phyloP scores from a whole-genome alignment of 2,797 vertebrate species.

The Epinephelus malabaricus region DNA sequence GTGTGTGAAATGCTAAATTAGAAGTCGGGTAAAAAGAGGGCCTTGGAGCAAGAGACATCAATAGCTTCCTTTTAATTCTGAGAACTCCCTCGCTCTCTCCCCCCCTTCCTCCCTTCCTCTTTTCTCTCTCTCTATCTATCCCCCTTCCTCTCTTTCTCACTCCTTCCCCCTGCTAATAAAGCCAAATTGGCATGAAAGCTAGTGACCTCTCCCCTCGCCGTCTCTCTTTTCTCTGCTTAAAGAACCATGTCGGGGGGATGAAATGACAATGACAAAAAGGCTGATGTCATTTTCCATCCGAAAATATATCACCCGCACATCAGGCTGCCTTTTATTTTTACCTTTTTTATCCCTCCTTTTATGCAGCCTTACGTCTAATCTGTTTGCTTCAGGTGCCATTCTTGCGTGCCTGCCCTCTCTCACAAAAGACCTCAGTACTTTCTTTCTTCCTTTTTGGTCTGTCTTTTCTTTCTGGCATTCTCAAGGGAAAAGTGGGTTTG shows the following conservation, averaged over 20 bases:
- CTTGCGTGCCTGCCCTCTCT: constrained; percentile 43
- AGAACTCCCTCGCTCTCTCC: constrained; percentile 60
- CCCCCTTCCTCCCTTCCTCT: background rate
- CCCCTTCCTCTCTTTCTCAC: constrained; percentile 29
- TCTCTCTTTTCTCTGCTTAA: constrained; percentile 56
- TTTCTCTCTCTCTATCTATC: constrained; percentile 35
- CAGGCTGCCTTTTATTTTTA: constrained; percentile 54
- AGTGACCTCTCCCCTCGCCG: constrained; percentile 69
- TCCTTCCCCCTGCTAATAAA: constrained; percentile 71
- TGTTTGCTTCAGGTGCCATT: constrained; percentile 77
- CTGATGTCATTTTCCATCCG: constrained; percentile 57
- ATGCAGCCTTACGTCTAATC: constrained; percentile 73
- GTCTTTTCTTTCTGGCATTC: constrained; percentile 18
- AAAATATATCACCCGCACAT: constrained; percentile 44
- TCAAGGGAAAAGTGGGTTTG: constrained; percentile 33
- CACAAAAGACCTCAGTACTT: constrained; percentile 34
- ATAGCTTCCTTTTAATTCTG: constrained; percentile 80
- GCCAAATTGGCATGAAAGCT: constrained; percentile 78
- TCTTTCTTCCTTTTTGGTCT: constrained; percentile 39
- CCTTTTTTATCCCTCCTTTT: constrained; percentile 32
- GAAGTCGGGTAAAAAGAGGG: constrained; percentile 68
- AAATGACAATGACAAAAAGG: constrained; percentile 60
- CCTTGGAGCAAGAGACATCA: constrained; percentile 81
- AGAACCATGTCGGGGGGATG: constrained; percentile 48
- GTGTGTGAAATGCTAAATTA: constrained; percentile 82